Percentiles rank a stretch among this genome's conserved stretches.
These are phyloP conservation scores for Cyphomyrus plagiostoma DNA, from an alignment of 2,113 vertebrate genomes.

Conservation along the genomic window DNA sequence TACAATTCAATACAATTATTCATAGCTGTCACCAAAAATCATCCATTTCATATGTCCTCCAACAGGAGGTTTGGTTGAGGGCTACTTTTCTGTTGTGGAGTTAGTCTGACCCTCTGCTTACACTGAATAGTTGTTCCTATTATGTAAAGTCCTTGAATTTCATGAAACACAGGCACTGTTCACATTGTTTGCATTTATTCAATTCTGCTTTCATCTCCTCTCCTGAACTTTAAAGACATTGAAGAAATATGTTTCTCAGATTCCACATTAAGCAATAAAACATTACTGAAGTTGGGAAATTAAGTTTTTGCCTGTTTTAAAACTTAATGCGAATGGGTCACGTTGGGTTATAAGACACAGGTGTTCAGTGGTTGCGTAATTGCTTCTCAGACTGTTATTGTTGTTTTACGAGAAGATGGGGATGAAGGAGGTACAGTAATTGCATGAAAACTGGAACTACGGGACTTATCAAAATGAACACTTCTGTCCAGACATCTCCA, in stretches of 20 bases:
- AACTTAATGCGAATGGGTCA: neutral
- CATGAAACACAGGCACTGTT: neutral
- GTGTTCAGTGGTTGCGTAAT: neutral
- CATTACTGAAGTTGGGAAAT: neutral
- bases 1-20: neutral
- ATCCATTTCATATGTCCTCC: neutral
- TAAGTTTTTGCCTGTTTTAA: neutral
- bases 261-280: neutral
- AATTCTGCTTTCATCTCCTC: neutral
- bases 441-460: neutral
- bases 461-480: neutral
- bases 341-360: neutral
- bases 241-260: neutral
- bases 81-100: neutral
- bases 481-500: neutral
- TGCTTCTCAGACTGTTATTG: neutral
- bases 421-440: neutral
- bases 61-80: neutral
- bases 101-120: neutral
- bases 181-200: neutral
- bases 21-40: neutral
- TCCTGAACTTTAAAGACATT: neutral
- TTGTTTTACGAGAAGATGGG: neutral
- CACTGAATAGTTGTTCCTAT: neutral
- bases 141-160: slow-evolving; percentile 6